Base-by-base conservation (phyloP, 92 coral and sea anemone genomes). In the Porites divaricata region DNA sequence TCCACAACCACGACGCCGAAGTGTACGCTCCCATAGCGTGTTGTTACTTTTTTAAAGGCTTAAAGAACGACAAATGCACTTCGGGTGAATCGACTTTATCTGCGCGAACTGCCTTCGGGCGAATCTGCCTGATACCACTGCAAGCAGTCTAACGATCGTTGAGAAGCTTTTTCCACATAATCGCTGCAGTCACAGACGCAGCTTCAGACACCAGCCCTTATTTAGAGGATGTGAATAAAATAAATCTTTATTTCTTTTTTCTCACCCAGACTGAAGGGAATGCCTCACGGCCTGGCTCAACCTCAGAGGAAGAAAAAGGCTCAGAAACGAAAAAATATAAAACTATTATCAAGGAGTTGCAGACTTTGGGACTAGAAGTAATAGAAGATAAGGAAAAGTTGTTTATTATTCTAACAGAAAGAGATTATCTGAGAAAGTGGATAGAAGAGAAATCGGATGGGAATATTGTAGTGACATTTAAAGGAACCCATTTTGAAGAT, bases 351-450 rank as follows among this genome's bases (percentile, higher is more conserved):
- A 72, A 59, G 72, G 81, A 82, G 61, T 68, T 83, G 17, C 23
- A 74, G 66, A 54, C 10, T 4, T 77, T 90, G 62, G 96, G 96
- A 62, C 16, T 93, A 17, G 92, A 93, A 73, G 72, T 93, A 1
- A 50, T 88, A 3, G 85, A 80, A 59, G 87, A 85, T n/a, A 57
- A 64, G 2, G 83, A 70, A 0, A 72, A 84, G 48, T 53, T 51
- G 20, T 57, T 54, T 35, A 25, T 90, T 2, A 45, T 93, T 2
- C 67, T 93, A 28, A 87, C 77, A n/a, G 89, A 93, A 23, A 93
- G 93, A 63, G 93, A 93, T 78, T 62, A 63, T 26, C 86, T 90
- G 63, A 86, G 88, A 69, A 79, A 74, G 19, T 93, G 96, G 93
- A 83, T 93, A 20, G 85, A 80, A 53, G 85, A 79, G 59, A 84